Base-by-base conservation (phyloP, 1,140 invertebrate genomes). In the Luehdorfia chinensis region DNA sequence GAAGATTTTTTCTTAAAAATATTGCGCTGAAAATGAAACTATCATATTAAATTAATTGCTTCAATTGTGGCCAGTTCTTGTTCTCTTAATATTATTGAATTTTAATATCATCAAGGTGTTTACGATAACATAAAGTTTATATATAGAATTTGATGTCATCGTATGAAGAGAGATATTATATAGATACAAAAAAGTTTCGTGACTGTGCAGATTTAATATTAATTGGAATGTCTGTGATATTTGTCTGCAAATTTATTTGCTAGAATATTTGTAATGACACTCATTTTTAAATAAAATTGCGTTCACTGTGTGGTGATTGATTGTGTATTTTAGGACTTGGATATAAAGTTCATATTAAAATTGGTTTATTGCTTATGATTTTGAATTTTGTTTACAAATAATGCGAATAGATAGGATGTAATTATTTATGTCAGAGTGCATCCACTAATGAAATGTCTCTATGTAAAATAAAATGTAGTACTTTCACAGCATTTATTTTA, bases 31-130 rank as follows among this genome's bases (percentile, higher is more conserved):
- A 2, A 7, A 39, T 23, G 11, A 14, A 41, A 37, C 18, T 9
- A 23, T 12, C 36, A 41, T 27, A 41, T 41, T 41, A 41, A 41
- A 41, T 25, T 41, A 41, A 41, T 41, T 41, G n/a, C 23, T 8
- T n/a, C n/a, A n/a, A n/a, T n/a, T n/a, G n/a, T n/a, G n/a, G n/a
- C n/a, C n/a, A n/a, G n/a, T n/a, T n/a, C n/a, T n/a, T n/a, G n/a
- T n/a, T n/a, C n/a, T n/a, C n/a, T n/a, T n/a, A n/a, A n/a, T n/a
- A n/a, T n/a, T n/a, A n/a, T n/a, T n/a, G n/a, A n/a, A n/a, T n/a
- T n/a, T n/a, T n/a, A n/a, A n/a, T n/a, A n/a, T n/a, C n/a, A n/a
- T n/a, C n/a, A n/a, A n/a, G n/a, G n/a, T n/a, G n/a, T n/a, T n/a
- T n/a, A n/a, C n/a, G n/a, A n/a, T n/a, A n/a, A n/a, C n/a, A n/a